phyloP scores from a whole-genome alignment of 92 coral and sea anemone genomes.

The Parazoanthus atlanticus region DNA sequence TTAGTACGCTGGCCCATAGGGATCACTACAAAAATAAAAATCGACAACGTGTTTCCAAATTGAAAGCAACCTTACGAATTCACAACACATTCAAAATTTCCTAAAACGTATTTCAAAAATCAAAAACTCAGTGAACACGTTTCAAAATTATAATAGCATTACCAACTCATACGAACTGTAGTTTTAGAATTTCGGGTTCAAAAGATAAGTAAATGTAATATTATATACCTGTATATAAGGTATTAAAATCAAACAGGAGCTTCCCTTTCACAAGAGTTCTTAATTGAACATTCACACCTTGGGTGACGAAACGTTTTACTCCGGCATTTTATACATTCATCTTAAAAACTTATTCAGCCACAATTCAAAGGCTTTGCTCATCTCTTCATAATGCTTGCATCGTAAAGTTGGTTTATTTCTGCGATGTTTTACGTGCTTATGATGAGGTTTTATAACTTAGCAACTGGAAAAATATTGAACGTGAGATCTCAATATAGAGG shows the following conservation, averaged over 20 bases:
- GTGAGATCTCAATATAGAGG: background rate
- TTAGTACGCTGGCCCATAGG: too few species aligned
- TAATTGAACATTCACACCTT: background rate
- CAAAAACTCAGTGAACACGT: too few species aligned
- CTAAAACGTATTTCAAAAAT: too few species aligned
- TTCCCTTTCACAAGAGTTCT: background rate
- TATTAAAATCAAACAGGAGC: slow-evolving; percentile 1
- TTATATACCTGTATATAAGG: background rate
- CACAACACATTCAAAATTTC: too few species aligned
- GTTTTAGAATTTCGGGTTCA: background rate
- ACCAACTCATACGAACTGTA: background rate
- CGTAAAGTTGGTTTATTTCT: background rate
- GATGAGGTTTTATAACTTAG: background rate
- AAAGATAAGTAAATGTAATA: background rate
- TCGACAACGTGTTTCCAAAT: too few species aligned
- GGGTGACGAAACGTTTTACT: background rate
- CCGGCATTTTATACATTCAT: background rate
- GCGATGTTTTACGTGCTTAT: background rate
- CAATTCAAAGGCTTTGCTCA: background rate
- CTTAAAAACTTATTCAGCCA: background rate
- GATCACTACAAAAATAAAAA: too few species aligned
- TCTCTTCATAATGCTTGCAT: background rate
- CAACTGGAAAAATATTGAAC: background rate
- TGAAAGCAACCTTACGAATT: too few species aligned
- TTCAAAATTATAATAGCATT: too few species aligned